Percentiles rank a stretch among this genome's conserved stretches.
phyloP scores from a whole-genome alignment of 2,797 vertebrate species.

The Rhinichthys osculus region DNA sequence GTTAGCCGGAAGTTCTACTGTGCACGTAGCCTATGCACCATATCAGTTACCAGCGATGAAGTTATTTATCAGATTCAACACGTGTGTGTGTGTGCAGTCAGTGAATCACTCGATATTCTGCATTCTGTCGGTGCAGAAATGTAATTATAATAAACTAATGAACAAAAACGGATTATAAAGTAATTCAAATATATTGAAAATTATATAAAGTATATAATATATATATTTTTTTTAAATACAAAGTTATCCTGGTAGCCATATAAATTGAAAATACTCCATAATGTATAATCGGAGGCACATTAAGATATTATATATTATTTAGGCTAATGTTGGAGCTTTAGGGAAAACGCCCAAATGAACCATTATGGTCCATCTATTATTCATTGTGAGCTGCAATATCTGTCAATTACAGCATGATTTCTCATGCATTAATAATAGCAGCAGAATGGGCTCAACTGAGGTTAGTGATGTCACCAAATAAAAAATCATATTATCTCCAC shows the following conservation, averaged over 20 bases:
- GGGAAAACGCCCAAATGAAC: background rate
- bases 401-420: background rate
- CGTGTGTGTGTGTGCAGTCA: too few species aligned
- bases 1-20: too few species aligned
- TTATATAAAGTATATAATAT: too few species aligned
- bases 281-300: background rate
- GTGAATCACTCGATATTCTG: too few species aligned
- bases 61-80: too few species aligned
- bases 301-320: background rate
- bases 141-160: too few species aligned
- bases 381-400: background rate
- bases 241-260: background rate
- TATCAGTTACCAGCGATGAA: too few species aligned
- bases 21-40: too few species aligned
- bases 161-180: too few species aligned
- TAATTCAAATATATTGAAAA: too few species aligned
- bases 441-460: background rate
- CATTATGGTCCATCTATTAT: background rate
- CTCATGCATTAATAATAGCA: background rate
- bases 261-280: background rate
- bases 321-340: background rate
- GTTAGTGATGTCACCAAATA: background rate
- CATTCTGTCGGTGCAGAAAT: too few species aligned
- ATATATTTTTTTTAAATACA: too few species aligned
- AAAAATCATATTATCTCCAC: background rate